These are phyloP conservation scores for Chelonus insularis DNA, from an alignment of 1,140 invertebrate genomes.

Conservation along the genomic window DNA sequence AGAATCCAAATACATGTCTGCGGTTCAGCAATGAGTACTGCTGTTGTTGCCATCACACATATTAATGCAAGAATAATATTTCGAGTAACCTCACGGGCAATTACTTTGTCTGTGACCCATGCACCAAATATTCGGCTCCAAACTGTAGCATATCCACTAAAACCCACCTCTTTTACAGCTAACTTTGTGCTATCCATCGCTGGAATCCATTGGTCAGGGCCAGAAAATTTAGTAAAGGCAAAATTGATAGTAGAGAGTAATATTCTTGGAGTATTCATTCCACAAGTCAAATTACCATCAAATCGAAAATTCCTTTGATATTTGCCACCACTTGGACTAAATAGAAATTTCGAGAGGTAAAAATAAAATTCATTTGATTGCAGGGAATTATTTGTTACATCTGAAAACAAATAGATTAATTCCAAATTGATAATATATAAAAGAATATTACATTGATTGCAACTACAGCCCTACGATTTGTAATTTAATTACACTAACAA, in stretches of 20 bases:
- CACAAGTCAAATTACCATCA: slow-evolving; percentile 64
- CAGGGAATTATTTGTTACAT: slow-evolving; percentile 43
- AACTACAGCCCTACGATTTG: too few species aligned
- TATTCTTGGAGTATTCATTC: slow-evolving; percentile 62
- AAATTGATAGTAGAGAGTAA: slow-evolving; percentile 66
- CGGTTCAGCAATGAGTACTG: slow-evolving; percentile 78
- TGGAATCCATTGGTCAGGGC: slow-evolving; percentile 71
- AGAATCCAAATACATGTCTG: slow-evolving; percentile 80
- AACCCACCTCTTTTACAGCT: slow-evolving; percentile 60
- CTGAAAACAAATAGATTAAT: slow-evolving; percentile 34
- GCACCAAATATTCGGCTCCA: slow-evolving; percentile 73
- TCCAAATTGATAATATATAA: slow-evolving; percentile 2
- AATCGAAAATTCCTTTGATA: slow-evolving; percentile 73
- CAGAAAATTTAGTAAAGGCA: slow-evolving; percentile 63
- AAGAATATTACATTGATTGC: slow-evolving; percentile 13
- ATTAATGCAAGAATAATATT: slow-evolving; percentile 78
- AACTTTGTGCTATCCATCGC: slow-evolving; percentile 70
- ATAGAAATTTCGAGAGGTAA: slow-evolving; percentile 73
- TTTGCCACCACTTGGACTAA: slow-evolving; percentile 68
- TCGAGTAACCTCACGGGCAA: slow-evolving; percentile 73
- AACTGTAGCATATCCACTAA: slow-evolving; percentile 66
- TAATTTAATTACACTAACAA: too few species aligned
- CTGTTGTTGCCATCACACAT: slow-evolving; percentile 80
- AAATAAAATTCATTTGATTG: slow-evolving; percentile 61
- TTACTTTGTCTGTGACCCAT: slow-evolving; percentile 80